A percentile compares a stretch with the other conserved stretches of the same genome.
These are phyloP conservation scores for Ectropis grisescens DNA, from an alignment of 1,140 invertebrate genomes.

Conservation along the genomic window DNA sequence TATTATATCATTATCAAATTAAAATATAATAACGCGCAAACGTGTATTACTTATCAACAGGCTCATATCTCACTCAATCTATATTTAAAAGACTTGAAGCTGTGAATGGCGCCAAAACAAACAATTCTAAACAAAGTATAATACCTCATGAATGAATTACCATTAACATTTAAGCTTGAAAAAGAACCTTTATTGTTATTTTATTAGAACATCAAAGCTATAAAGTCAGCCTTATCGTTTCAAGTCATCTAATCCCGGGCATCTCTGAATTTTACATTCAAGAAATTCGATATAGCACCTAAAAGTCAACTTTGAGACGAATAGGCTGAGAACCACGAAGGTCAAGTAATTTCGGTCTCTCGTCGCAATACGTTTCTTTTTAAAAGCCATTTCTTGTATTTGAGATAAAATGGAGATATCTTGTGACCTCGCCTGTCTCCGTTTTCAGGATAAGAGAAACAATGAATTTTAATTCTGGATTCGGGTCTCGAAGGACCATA, in stretches of 20 bases:
- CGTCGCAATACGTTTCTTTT: constrained; percentile 36
- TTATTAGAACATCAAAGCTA: constrained; percentile 21
- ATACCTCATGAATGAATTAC: not conserved
- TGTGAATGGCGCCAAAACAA: no score
- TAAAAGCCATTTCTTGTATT: constrained; percentile 66
- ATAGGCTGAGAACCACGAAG: constrained; percentile 27
- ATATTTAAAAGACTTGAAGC: no score
- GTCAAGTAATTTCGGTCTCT: constrained; percentile 57
- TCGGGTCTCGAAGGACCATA: constrained; percentile 34
- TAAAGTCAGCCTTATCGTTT: constrained; percentile 28
- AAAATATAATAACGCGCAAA: no score
- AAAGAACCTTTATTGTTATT: constrained; percentile 20
- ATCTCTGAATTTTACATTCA: constrained; percentile 17
- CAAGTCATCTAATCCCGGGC: constrained; percentile 19
- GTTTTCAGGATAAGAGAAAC: constrained; percentile 61
- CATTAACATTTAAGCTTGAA: constrained; percentile 1
- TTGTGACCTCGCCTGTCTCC: constrained; percentile 55
- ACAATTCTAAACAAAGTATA: no score
- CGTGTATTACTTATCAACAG: no score
- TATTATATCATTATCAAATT: no score
- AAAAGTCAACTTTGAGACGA: constrained; percentile 21
- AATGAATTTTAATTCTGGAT: constrained; percentile 64
- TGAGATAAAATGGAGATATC: constrained; percentile 59
- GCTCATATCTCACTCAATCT: no score
- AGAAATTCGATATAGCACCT: constrained; percentile 23